Percentiles rank a stretch among this genome's conserved stretches.
These are phyloP conservation scores for Eupristina koningsbergeri DNA, from an alignment of 1,140 invertebrate species.

Conservation along the genomic window DNA sequence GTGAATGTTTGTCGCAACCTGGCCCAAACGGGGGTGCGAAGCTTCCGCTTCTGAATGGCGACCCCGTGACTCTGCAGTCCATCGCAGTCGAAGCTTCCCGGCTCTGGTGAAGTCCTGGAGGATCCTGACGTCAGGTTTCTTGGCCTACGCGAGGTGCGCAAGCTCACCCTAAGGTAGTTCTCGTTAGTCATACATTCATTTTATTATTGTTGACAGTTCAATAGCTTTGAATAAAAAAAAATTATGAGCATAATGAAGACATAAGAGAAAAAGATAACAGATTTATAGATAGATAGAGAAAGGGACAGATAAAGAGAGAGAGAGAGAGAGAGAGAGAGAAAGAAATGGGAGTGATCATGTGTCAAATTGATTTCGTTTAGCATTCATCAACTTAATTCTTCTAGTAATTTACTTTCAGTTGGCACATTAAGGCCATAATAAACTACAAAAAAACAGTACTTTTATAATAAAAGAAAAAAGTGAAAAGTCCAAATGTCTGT, in stretches of 20 bases:
- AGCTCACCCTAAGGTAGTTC: conserved; percentile 71
- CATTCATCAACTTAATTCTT: too few species aligned
- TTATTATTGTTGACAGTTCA: conserved; percentile 28
- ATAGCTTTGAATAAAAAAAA: conserved; percentile 24
- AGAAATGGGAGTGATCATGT: too few species aligned
- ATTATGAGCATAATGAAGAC: background rate
- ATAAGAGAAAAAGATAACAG: background rate
- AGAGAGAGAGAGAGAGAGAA: background rate
- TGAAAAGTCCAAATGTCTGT: background rate
- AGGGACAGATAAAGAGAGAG: background rate
- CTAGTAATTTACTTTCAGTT: too few species aligned
- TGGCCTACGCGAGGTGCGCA: conserved; percentile 70
- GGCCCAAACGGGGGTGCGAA: conserved; percentile 83
- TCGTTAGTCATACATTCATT: conserved; percentile 65
- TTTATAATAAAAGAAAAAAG: background rate
- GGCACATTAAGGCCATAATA: too few species aligned
- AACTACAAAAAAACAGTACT: too few species aligned
- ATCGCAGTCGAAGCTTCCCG: conserved; percentile 67
- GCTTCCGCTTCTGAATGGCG: conserved; percentile 78
- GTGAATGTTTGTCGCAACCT: conserved; percentile 74
- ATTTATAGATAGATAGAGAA: background rate
- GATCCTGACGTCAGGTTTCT: conserved; percentile 66
- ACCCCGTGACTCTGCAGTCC: conserved; percentile 70
- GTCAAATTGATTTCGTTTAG: too few species aligned
- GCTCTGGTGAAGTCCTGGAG: conserved; percentile 59